Percentiles rank a stretch among this genome's conserved stretches.
phyloP scores from a whole-genome alignment of 2,113 vertebrate species.

The Henicopernis longicauda region DNA sequence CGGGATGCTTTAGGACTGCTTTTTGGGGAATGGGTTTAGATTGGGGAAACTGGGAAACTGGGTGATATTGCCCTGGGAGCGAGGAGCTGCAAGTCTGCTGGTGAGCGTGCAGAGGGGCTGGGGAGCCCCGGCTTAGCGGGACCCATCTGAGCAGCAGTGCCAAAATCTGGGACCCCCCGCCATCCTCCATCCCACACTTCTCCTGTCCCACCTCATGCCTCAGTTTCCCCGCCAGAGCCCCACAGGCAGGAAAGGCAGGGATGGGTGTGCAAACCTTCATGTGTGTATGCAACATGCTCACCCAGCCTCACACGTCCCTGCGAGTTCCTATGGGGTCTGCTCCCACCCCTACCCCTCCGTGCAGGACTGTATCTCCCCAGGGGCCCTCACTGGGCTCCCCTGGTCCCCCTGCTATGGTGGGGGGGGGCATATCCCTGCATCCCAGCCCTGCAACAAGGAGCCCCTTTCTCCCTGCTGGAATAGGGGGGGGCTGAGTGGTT shows the following conservation, averaged over 20 bases:
- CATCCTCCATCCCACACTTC: accelerated
- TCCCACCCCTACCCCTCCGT: background rate
- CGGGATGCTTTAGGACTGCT: background rate
- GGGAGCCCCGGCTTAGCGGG: accelerated
- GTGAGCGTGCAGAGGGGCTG: background rate
- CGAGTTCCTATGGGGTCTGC: background rate
- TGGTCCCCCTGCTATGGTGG: accelerated
- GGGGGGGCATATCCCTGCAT: background rate
- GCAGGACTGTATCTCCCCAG: accelerated
- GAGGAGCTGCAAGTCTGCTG: accelerated
- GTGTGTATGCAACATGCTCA: background rate
- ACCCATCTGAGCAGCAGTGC: background rate
- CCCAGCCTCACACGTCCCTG: background rate
- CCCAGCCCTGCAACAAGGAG: background rate
- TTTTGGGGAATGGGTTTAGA: background rate
- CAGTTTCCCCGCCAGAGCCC: background rate
- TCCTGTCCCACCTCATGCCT: background rate
- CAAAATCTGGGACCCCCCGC: background rate
- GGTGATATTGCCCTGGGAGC: background rate
- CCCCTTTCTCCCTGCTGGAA: background rate
- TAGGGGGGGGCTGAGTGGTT: background rate
- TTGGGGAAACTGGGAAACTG: background rate
- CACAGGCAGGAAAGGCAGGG: accelerated
- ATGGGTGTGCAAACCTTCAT: background rate
- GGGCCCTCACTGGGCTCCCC: background rate